These are phyloP conservation scores for Pollicipes pollicipes DNA, from an alignment of 1,140 invertebrate genomes.

Conservation along the genomic window DNA sequence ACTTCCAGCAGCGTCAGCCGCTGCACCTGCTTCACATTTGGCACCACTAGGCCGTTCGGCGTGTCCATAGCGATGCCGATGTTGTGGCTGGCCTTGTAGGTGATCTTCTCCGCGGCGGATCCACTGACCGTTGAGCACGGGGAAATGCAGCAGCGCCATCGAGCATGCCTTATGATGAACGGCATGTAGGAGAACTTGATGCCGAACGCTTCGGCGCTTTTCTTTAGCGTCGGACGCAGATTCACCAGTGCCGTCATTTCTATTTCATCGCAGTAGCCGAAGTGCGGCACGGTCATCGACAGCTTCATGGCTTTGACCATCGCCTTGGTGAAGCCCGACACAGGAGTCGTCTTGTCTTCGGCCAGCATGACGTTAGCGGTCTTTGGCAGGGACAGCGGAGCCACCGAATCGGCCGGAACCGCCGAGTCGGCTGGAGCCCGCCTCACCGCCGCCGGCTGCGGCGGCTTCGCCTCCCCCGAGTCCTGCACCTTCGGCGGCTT, in stretches of 20 bases:
- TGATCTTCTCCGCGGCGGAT: constrained; percentile 16
- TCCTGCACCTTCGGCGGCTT: neutral
- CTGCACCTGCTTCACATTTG: constrained; percentile 93
- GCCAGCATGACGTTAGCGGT: constrained; percentile 15
- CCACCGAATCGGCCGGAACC: constrained; percentile 4
- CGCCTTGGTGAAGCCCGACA: constrained; percentile 63
- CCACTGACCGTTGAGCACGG: constrained; percentile 76
- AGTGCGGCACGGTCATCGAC: constrained; percentile 69
- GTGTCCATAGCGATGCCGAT: constrained; percentile 97
- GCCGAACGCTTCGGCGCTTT: constrained; percentile 38
- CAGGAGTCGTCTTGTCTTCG: constrained; percentile 29
- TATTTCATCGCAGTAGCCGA: constrained; percentile 72
- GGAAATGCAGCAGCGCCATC: constrained; percentile 56
- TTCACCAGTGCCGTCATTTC: constrained; percentile 58
- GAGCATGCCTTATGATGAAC: constrained; percentile 95
- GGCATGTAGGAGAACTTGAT: constrained; percentile 83
- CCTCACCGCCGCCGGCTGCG: too few relatives aligned
- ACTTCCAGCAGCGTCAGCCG: constrained; percentile 62
- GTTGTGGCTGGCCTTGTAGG: constrained; percentile 54
- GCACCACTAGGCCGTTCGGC: constrained; percentile 81
- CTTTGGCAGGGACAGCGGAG: constrained; percentile 4
- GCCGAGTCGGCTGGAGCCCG: neutral
- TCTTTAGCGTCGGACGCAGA: constrained; percentile 47
- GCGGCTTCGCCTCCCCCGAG: too few relatives aligned
- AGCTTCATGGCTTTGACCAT: constrained; percentile 96